These are phyloP conservation scores for Orchesellides sinensis DNA, from an alignment of 2,888 invertebrate species.

Conservation along the genomic window DNA sequence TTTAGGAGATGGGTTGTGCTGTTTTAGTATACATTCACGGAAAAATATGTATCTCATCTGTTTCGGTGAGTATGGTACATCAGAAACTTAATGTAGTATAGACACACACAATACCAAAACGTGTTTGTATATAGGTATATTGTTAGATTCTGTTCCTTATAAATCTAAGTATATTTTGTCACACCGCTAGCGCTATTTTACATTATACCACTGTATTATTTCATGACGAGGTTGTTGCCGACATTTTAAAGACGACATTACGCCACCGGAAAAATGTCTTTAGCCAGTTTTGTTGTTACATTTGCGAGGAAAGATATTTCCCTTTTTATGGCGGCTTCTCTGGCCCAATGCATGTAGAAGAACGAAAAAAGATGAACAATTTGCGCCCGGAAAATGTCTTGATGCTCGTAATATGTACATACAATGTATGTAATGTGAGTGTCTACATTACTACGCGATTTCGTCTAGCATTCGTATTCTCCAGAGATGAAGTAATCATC, in stretches of 20 bases:
- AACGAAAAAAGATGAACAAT: constrained; percentile 38
- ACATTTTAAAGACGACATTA: constrained; percentile 61
- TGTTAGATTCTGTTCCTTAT: too few species aligned
- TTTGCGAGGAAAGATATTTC: constrained; percentile 52
- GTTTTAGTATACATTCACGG: not conserved
- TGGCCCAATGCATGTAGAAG: not conserved
- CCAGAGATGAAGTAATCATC: constrained; percentile 39
- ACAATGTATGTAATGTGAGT: constrained; percentile 28
- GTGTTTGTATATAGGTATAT: constrained; percentile 10
- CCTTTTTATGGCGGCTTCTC: constrained; percentile 31
- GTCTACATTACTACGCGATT: constrained; percentile 2
- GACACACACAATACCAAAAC: constrained; percentile 22
- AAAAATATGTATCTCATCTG: constrained; percentile 40
- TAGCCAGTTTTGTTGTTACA: constrained; percentile 58
- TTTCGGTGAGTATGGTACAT: constrained; percentile 35
- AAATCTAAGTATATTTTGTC: too few species aligned
- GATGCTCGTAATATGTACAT: constrained; percentile 33
- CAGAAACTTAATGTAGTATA: not conserved
- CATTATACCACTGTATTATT: not conserved
- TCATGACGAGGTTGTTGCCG: constrained; percentile 46
- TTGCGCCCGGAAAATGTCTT: constrained; percentile 54
- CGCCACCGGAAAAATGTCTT: constrained; percentile 56
- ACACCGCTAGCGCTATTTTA: too few species aligned
- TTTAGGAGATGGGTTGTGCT: constrained; percentile 36
- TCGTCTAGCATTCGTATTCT: not conserved